Evolutionary conservation across 2,797 vertebrate species (phyloP).

Genomic region (Oryzias dopingdopingensis): DNA sequence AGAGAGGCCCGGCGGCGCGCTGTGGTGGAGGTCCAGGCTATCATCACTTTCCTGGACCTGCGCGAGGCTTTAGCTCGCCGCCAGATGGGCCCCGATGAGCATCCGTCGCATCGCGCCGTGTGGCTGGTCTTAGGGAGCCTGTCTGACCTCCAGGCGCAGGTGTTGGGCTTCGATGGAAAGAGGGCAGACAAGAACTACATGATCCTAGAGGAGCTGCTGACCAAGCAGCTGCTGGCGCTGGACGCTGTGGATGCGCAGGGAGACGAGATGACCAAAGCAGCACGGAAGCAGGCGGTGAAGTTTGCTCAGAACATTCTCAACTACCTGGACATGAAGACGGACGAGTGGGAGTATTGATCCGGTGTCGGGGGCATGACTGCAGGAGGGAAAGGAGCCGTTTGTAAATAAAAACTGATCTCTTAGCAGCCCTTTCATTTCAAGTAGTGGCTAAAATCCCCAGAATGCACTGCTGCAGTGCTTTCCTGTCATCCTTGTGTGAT

Average conservation of each 20-base stretch:
- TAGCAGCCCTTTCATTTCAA: constrained; percentile 57
- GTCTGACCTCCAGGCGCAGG: constrained; percentile 90
- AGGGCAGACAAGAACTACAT: constrained; percentile 94
- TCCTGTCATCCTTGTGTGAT: constrained; percentile 50
- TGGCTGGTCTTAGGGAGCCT: constrained; percentile 88
- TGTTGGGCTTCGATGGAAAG: constrained; percentile 90
- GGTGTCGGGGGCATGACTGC: constrained; percentile 4
- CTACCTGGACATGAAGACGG: constrained; percentile 97
- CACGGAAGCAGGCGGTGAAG: constrained; percentile 94
- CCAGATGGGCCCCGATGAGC: constrained; percentile 76
- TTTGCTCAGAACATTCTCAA: constrained; percentile 95
- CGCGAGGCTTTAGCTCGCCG: constrained; percentile 84
- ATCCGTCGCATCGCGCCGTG: constrained; percentile 81
- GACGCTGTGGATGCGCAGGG: constrained; percentile 95
- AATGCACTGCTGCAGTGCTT: constrained; percentile 70
- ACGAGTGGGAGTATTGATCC: constrained; percentile 93
- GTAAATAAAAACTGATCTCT: constrained; percentile 48
- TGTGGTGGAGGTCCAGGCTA: constrained; percentile 90
- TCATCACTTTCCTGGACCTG: constrained; percentile 91
- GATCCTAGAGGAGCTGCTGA: constrained; percentile 93
- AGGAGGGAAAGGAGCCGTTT: constrained; percentile 31
- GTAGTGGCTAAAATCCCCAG: constrained; percentile 65
- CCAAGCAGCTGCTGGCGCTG: constrained; percentile 91
- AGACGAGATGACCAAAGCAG: constrained; percentile 85
- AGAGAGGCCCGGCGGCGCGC: constrained; percentile 92